phyloP scores from a whole-genome alignment of 1,140 invertebrate genomes.

The Ditylenchus dipsaci region DNA sequence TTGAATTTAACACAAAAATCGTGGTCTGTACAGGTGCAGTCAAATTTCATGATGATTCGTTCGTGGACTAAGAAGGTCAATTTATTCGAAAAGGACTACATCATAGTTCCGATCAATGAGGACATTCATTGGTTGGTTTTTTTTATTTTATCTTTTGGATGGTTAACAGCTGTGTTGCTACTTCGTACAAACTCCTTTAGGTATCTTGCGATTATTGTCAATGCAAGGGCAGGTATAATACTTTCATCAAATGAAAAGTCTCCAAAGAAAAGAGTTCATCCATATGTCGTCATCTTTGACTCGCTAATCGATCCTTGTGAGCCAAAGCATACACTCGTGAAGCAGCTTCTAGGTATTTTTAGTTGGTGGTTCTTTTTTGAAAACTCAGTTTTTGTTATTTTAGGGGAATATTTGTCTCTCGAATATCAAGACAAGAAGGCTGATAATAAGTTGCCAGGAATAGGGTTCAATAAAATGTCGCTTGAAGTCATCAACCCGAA shows the following conservation, averaged over 20 bases:
- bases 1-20: neutral
- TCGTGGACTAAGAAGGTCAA: slow-evolving; percentile 91
- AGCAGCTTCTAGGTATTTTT: slow-evolving; percentile 68
- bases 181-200: too few species aligned
- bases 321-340: slow-evolving; percentile 53
- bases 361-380: neutral
- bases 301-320: slow-evolving; percentile 41
- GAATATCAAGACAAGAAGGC: slow-evolving; percentile 31
- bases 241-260: neutral
- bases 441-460: slow-evolving; percentile 3
- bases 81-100: slow-evolving; percentile 91
- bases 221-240: slow-evolving; percentile 63
- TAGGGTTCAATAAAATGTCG: slow-evolving; percentile 19
- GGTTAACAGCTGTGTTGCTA: slow-evolving; percentile 6
- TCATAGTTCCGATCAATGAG: slow-evolving; percentile 94
- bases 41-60: slow-evolving; percentile 66
- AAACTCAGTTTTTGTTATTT: neutral
- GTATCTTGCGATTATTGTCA: slow-evolving; percentile 91
- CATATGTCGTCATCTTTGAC: slow-evolving; percentile 25
- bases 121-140: slow-evolving; percentile 75
- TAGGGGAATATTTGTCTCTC: slow-evolving; percentile 59
- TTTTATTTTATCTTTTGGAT: slow-evolving; percentile 1
- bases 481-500: slow-evolving; percentile 26
- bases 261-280: neutral
- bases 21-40: slow-evolving; percentile 28